Evolutionary conservation across 2,888 invertebrate genomes (phyloP).

Genomic region (Linnaemya vulpina): DNA sequence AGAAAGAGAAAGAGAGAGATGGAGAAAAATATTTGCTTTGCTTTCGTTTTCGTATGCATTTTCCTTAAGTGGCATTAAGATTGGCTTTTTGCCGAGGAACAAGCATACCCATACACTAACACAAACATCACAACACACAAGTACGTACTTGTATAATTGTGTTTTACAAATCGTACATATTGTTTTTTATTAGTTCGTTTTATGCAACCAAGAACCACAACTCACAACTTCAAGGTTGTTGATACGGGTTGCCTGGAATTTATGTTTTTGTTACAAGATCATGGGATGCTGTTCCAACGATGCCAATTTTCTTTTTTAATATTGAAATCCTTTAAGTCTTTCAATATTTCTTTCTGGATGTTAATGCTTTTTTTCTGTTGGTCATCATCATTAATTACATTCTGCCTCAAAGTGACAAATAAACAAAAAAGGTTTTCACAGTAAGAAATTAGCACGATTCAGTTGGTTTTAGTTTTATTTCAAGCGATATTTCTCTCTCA

Average conservation of each 20-base stretch:
- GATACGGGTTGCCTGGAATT: conserved; percentile 57
- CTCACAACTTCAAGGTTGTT: conserved; percentile 67
- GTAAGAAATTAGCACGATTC: conserved; percentile 71
- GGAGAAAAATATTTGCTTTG: conserved; percentile 8
- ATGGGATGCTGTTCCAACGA: background rate
- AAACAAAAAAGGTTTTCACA: conserved; percentile 49
- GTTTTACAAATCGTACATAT: conserved; percentile 43
- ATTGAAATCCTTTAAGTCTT: conserved; percentile 46
- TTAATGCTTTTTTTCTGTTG: conserved; percentile 36
- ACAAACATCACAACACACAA: too few relatives aligned
- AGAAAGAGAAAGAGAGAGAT: too few relatives aligned
- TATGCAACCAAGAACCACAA: conserved; percentile 34
- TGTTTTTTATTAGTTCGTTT: conserved; percentile 34
- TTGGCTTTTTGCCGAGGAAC: background rate
- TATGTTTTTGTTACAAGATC: conserved; percentile 35
- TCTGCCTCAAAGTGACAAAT: conserved; percentile 52
- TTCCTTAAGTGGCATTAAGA: conserved; percentile 38
- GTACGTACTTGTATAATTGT: conserved; percentile 1
- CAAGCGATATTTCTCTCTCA: conserved; percentile 46
- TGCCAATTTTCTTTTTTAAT: conserved; percentile 24
- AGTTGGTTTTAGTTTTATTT: conserved; percentile 49
- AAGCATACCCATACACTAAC: background rate
- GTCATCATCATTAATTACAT: conserved; percentile 71
- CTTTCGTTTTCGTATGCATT: conserved; percentile 30
- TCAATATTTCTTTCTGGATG: conserved; percentile 25